Conservation (phyloP, 2,113 vertebrate genomes). For the Tetrao urogallus region DNA sequence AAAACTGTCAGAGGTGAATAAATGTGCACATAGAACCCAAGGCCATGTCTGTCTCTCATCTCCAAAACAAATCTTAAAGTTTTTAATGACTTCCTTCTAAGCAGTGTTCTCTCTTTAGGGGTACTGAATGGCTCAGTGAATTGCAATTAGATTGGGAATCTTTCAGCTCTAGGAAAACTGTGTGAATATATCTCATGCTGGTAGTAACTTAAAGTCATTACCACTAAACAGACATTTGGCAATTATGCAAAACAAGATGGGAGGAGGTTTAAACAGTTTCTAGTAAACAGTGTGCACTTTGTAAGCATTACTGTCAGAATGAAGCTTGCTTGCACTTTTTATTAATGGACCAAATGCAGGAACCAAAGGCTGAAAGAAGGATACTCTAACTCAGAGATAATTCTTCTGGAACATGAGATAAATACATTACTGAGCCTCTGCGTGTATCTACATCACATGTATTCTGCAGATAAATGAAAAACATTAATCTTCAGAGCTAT, state of each 20-base stretch:
- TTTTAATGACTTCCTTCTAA: constrained; percentile 45
- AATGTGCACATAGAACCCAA: background rate
- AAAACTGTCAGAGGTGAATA: constrained; percentile 13
- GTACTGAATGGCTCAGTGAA: constrained; percentile 52
- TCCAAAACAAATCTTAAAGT: constrained; percentile 33
- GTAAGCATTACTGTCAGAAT: background rate
- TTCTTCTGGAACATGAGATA: constrained; percentile 19
- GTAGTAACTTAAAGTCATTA: constrained; percentile 63
- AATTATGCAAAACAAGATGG: constrained; percentile 60
- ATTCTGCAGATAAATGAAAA: constrained; percentile 43
- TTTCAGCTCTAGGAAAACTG: constrained; percentile 50
- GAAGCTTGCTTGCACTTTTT: background rate
- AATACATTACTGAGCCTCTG: background rate
- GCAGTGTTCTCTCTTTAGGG: constrained; percentile 11
- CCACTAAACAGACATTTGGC: constrained; percentile 52
- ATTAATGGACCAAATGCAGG: background rate
- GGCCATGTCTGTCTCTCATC: background rate
- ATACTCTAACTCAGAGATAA: background rate
- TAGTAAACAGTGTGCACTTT: constrained; percentile 24
- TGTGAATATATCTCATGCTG: constrained; percentile 41
- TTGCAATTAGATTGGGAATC: constrained; percentile 47
- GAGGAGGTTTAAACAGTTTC: constrained; percentile 53
- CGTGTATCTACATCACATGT: background rate
- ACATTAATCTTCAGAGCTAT: constrained; percentile 50
- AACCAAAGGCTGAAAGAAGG: background rate